Conservation (phyloP, 2,888 invertebrate genomes). For the Sthenelais limicola region DNA sequence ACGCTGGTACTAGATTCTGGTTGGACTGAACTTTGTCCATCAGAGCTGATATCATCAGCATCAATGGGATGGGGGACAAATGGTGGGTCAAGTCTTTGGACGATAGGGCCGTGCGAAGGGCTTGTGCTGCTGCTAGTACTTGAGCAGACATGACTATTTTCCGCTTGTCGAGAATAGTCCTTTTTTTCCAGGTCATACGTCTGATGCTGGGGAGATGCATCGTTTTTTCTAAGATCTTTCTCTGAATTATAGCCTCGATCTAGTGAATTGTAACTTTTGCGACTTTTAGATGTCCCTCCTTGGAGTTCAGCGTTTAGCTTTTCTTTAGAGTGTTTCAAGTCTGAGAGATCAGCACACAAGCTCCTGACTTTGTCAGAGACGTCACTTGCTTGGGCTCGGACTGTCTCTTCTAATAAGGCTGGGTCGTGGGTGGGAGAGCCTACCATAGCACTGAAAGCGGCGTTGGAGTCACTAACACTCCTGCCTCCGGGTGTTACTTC, state of each 20-base stretch:
- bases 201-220: too few species aligned
- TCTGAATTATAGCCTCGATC: too few species aligned
- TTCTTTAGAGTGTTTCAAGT: constrained; percentile 25
- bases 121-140: constrained; percentile 33
- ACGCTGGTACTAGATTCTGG: constrained; percentile 20
- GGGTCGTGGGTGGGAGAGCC: constrained; percentile 3
- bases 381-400: constrained; percentile 32
- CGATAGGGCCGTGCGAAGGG: not conserved
- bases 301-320: constrained; percentile 5
- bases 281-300: not conserved
- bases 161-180: too few species aligned
- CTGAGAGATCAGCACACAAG: constrained; percentile 32
- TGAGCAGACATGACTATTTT: not conserved
- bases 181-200: too few species aligned
- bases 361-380: constrained; percentile 34
- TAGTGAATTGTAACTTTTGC: not conserved
- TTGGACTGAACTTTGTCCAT: constrained; percentile 28
- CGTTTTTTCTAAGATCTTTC: too few species aligned
- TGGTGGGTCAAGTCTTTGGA: not conserved
- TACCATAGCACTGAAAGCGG: not conserved
- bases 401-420: constrained; percentile 22
- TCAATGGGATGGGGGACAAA: not conserved
- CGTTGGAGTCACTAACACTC: constrained; percentile 15
- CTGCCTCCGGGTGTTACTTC: constrained; percentile 10
- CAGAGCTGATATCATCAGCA: constrained; percentile 7